These are phyloP conservation scores for Dryadula phaetusa DNA, from an alignment of 2,888 invertebrate genomes.

Conservation along the genomic window DNA sequence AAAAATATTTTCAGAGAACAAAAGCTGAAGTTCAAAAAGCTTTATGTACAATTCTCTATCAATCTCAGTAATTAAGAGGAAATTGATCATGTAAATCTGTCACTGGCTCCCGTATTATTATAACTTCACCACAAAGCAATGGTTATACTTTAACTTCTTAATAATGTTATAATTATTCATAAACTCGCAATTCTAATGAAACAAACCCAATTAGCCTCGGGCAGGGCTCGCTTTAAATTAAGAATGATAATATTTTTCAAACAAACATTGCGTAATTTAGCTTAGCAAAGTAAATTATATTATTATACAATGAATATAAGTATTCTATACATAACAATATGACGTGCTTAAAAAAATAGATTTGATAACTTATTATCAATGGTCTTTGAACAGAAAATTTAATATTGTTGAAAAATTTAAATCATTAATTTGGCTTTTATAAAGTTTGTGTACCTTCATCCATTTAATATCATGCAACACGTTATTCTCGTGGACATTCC, in stretches of 20 bases:
- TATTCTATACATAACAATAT: not conserved
- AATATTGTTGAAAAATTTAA: not conserved
- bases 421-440: not conserved
- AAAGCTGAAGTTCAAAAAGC: no score
- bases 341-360: not conserved
- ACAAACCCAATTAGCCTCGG: conserved; percentile 32
- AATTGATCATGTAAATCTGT: no score
- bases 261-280: not conserved
- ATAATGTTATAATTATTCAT: conserved; percentile 28
- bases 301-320: not conserved
- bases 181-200: conserved; percentile 27
- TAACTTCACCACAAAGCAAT: not conserved
- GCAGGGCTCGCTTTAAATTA: conserved; percentile 18
- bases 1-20: no score
- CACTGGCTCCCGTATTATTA: no score
- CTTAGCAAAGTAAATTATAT: not conserved
- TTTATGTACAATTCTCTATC: no score
- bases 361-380: not conserved
- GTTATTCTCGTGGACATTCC: conserved; percentile 11
- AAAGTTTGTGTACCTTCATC: conserved; percentile 3
- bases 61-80: no score
- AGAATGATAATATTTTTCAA: conserved; percentile 22
- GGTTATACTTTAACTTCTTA: not conserved
- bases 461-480: conserved; percentile 8
- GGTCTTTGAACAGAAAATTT: not conserved